Base-by-base conservation (phyloP, 2,888 invertebrate species). In the Gymnoscelis rufifasciata region DNA sequence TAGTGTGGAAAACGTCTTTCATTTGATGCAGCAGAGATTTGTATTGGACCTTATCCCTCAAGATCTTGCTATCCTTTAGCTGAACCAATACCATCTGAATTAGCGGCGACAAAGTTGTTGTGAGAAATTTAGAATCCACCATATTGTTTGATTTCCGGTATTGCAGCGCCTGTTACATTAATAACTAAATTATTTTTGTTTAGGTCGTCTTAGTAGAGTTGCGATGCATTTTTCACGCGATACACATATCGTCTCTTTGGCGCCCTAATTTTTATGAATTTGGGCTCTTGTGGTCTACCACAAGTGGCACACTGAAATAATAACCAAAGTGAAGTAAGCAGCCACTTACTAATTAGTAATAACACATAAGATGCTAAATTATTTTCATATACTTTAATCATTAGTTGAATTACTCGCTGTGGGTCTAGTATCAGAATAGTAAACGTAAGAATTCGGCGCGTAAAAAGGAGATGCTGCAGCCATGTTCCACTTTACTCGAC, bases 301-400 rank as follows among this genome's bases (percentile, higher is more conserved):
- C 80, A 80, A 43, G 55, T 58, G 8, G 65, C 63, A 60, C 83
- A 82, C 82, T 83, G 79, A 54, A 80, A 81, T 35, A 19, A 35
- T 7, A 35, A 35, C 15, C 6, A 23, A 4, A 19, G 35, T 15
- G 35, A 35, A 35, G 35, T 19, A 15, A 15, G 3, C 1, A 8
- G 6, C 8, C 10, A 15, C 19, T 19, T 19, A 19, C 5, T 19
- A 3, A 19, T 19, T 19, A 19, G 19, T 19, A 19, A 19, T n/a
- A n/a, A n/a, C n/a, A n/a, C n/a, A n/a, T n/a, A n/a, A n/a, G n/a
- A n/a, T n/a, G n/a, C n/a, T n/a, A n/a, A n/a, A n/a, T n/a, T n/a
- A n/a, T n/a, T n/a, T n/a, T n/a, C n/a, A n/a, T n/a, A n/a, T n/a
- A n/a, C n/a, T n/a, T n/a, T n/a, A n/a, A n/a, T n/a, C n/a, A n/a